Evolutionary conservation across 2,888 invertebrate genomes (phyloP), one percentile per base, ranked within the genome.

Genomic region (Torymus texanus): DNA sequence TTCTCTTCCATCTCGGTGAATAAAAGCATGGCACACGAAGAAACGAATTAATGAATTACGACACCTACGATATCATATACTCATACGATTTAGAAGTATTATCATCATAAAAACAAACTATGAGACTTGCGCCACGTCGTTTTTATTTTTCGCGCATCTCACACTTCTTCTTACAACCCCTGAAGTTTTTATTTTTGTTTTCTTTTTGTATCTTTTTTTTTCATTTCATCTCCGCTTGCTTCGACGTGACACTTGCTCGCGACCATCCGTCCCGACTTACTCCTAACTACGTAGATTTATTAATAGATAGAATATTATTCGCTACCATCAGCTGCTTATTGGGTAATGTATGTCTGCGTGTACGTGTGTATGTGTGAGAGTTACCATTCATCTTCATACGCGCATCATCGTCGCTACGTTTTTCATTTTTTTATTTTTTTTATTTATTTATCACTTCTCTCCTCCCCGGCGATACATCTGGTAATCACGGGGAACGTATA

Each of bases 61-160:
- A 76, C 78, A 67, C 66, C 80, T 78, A 82, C 79, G 77, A 80
- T 82, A 82, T 81, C 82, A 82, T 82, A 80, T 72, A 71, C 76
- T 61, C 75, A 68, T 80, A 79, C 83, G 75, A 83, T 81, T 84
- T 88, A 88, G 85, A 87, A 88, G 85, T 88, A 88, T 87, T 88
- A 88, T 87, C 86, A 86, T 86, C 85, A 86, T 89, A 87, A 89
- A 88, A 88, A 89, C 86, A 85, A 89, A 79, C 85, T 87, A 87
- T 87, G 88, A 88, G 86, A 83, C 81, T 84, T 81, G 85, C 83
- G 84, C 84, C 83, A 83, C 80, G 83, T 81, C 70, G 59, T 55
- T 70, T 72, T 58, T 14, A 41, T 71, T 55, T 61, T 63, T 61
- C 16, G 63, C 58, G 55, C 59, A 67, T 56, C 59, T 63, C 61